Percentiles rank a stretch among this genome's conserved stretches.
Conservation (phyloP, 2,113 vertebrate genomes). For the Amblyornis subalaris region DNA sequence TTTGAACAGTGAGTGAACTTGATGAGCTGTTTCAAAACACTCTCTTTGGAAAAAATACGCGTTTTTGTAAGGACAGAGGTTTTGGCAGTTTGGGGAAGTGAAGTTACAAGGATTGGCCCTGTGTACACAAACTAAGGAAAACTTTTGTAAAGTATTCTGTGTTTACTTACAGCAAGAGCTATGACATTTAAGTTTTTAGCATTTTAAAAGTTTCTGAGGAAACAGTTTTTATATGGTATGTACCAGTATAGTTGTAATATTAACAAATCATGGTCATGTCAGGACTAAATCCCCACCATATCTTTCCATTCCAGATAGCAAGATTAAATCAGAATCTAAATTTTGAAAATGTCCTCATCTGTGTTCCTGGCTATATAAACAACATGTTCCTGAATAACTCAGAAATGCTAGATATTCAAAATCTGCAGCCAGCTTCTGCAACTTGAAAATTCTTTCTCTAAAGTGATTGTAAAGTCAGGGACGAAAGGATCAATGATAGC, state of each 20-base stretch:
- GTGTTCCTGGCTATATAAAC: not conserved
- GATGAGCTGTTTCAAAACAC: slow-evolving; percentile 29
- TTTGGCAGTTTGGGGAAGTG: slow-evolving; percentile 13
- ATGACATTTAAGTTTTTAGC: not conserved
- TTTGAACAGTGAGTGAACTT: slow-evolving; percentile 33
- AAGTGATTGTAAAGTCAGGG: not conserved
- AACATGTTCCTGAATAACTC: not conserved
- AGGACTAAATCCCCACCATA: not conserved
- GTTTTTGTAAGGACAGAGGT: not conserved
- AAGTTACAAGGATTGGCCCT: slow-evolving; percentile 4
- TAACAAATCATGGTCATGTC: not conserved
- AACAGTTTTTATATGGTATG: not conserved
- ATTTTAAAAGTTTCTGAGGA: not conserved
- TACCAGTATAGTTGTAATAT: not conserved
- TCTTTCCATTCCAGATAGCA: slow-evolving; percentile 12
- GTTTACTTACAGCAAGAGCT: not conserved
- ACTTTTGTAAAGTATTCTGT: not conserved
- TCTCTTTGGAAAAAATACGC: not conserved
- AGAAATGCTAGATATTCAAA: not conserved
- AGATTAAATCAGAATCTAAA: slow-evolving; percentile 9
- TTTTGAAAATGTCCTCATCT: slow-evolving; percentile 1
- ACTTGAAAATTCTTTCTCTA: not conserved
- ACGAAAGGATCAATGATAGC: not conserved
- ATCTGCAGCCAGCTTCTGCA: not conserved
- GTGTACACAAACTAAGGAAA: not conserved